Evolutionary conservation across 2,888 invertebrate species (phyloP), one percentile per base, ranked within the genome.

Genomic region (Trichacis sp.): DNA sequence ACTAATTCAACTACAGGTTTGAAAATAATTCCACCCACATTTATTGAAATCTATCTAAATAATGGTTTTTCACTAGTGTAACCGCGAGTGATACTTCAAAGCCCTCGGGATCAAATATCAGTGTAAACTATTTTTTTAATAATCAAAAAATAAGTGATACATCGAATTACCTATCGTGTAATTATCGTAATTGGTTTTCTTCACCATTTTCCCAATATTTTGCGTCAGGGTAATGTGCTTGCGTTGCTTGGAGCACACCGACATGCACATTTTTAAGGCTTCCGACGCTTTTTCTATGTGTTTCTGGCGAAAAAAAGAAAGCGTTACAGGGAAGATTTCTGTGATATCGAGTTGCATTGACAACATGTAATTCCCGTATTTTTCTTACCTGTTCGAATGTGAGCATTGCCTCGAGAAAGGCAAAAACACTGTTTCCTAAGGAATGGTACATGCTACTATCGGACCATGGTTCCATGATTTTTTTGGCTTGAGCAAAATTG

Each of bases 401-500:
- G 78, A 98, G 88, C 80, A 96, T 91, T 0, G 97, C 97, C 80
- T 97, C 96, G 33, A 98, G 88, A 82, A 95, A 97, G 74, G 92
- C 88, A 79, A 98, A 95, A 24, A 96, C 94, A 2, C 94, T 91
- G 68, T 91, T 89, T 1, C 97, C 97, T 56, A 97, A 87, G 1
- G 97, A 92, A 85, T 98, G 98, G 81, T 98, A 98, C 87, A 97
- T 90, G 64, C 96, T 96, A 45, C 88, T 88, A 48, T 90, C 88
- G 3, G 93, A 89, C 94, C 92, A 92, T 59, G 94, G 94, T 74
- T 89, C 88, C 88, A 96, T 89, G 60, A 94, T 86, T 54, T 88
- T 88, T 82, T 90, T 90, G 0, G 97, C 97, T 77, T 93, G 91
- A 9, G 89, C 87, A 72, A 97, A 93, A 79, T 93, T 91, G 83